A percentile compares a stretch with the other conserved stretches of the same genome.
Evolutionary conservation across 2,797 vertebrate genomes (phyloP).

Genomic region (Eutrigla gurnardus): DNA sequence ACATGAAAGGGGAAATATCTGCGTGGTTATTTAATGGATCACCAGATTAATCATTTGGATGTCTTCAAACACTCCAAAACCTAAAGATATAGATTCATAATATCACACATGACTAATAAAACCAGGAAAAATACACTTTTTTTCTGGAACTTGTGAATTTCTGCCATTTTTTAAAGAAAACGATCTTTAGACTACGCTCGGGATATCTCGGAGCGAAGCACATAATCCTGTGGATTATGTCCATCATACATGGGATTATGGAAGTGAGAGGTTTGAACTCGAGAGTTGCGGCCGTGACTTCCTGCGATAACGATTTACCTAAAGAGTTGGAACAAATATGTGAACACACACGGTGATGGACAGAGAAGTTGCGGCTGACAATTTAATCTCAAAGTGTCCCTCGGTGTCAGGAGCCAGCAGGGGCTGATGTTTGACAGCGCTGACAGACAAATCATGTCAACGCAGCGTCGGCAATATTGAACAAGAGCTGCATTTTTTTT

Average conservation of each 20-base stretch:
- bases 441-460: conserved; percentile 72
- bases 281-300: not conserved
- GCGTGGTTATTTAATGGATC: not conserved
- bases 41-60: too few relatives aligned
- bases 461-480: conserved; percentile 61
- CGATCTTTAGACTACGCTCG: not conserved
- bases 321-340: conserved; percentile 33
- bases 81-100: too few relatives aligned
- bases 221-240: conserved; percentile 24
- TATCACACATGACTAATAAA: not conserved
- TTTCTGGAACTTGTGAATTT: not conserved
- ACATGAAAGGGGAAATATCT: not conserved
- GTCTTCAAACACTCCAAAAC: too few relatives aligned
- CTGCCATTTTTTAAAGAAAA: too few relatives aligned
- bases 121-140: not conserved
- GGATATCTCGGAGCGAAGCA: conserved; percentile 1
- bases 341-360: conserved; percentile 28
- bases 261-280: conserved; percentile 20
- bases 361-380: conserved; percentile 45
- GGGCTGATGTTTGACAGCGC: conserved; percentile 58
- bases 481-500: conserved; percentile 47
- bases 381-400: conserved; percentile 68
- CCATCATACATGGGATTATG: conserved; percentile 17
- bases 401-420: conserved; percentile 51
- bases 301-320: conserved; percentile 34